These are phyloP conservation scores for Cynopterus sphinx DNA, from an alignment of 2,797 vertebrate species.

Conservation along the genomic window DNA sequence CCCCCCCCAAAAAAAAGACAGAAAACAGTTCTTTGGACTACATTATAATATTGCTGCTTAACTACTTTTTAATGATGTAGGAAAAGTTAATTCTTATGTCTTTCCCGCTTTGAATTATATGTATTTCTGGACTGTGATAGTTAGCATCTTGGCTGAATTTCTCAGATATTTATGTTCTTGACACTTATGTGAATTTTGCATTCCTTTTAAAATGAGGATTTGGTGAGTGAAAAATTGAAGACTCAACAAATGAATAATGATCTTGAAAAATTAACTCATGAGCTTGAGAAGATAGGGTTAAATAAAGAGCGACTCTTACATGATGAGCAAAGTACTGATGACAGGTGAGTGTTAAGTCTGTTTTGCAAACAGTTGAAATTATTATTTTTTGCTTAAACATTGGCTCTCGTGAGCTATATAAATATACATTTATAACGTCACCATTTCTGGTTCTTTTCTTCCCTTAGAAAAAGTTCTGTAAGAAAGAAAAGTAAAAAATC, in stretches of 20 bases:
- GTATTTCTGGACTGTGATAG: background rate
- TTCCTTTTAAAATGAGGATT: conserved; percentile 88
- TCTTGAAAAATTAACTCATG: conserved; percentile 96
- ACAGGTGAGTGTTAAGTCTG: conserved; percentile 88
- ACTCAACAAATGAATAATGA: conserved; percentile 98
- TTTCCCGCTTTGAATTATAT: background rate
- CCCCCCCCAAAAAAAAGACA: background rate
- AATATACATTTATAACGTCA: background rate
- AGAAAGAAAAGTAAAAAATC: background rate
- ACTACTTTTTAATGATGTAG: background rate
- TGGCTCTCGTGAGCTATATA: background rate
- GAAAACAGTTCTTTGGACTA: background rate
- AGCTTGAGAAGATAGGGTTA: conserved; percentile 98
- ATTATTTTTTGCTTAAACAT: background rate
- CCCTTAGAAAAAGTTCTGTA: background rate
- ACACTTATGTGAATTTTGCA: conserved; percentile 41
- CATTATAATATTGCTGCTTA: background rate
- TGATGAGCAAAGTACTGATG: conserved; percentile 93
- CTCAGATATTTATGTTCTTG: conserved; percentile 25
- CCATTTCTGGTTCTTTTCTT: conserved; percentile 35
- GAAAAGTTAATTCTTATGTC: conserved; percentile 12
- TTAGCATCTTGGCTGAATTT: background rate
- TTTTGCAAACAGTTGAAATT: background rate
- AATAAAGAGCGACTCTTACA: conserved; percentile 96
- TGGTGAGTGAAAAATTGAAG: conserved; percentile 96